Evolutionary conservation across 2,113 vertebrate genomes (phyloP), one percentile per base, ranked within the genome.

Genomic region (Oncorhynchus tshawytscha): DNA sequence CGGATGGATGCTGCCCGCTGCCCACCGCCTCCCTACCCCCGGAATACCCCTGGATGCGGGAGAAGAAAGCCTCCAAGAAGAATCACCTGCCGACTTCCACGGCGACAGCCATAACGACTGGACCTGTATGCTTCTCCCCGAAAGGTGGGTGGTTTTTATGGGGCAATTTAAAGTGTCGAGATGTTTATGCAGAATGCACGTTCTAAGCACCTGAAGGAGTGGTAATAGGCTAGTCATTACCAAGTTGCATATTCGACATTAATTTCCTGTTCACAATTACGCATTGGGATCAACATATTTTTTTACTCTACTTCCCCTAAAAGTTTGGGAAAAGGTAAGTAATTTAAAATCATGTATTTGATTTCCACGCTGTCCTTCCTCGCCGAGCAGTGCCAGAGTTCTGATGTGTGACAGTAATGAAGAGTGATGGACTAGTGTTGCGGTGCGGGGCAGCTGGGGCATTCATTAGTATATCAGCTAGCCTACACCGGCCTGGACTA

Each of bases 31-130:
- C 96, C 79, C 92, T 95, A 88, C 97, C 96, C 85, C 96, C 97
- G 91, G 97, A 99, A 91, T 99, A 98, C 91, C 97, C 97, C 83
- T 99, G 97, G 97, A 98, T 99, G 97, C 97, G 97, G 92, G 97
- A 99, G 94, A 99, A 99, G 95, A 99, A 99, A 92, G 95, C 95
- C 65, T 95, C 96, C 87, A 98, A 97, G 94, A 96, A 96, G 94
- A 95, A 94, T 87, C 87, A 95, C 86, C 85, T 90, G 92, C 95
- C 96, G 74, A 92, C 93, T 59, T 93, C 96, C 74, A 88, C 90
- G 57, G 82, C 91, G 18, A 86, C 90, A 66, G 49, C 94, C 84
- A 86, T 94, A 45, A 89, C 94, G 74, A 92, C 94, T 69, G 95
- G 95, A 94, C 93, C 96, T 59, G 93, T 96, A 79, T 97, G 96